Evolutionary conservation across 2,888 invertebrate species (phyloP).

Genomic region (Drosophila bunnanda): DNA sequence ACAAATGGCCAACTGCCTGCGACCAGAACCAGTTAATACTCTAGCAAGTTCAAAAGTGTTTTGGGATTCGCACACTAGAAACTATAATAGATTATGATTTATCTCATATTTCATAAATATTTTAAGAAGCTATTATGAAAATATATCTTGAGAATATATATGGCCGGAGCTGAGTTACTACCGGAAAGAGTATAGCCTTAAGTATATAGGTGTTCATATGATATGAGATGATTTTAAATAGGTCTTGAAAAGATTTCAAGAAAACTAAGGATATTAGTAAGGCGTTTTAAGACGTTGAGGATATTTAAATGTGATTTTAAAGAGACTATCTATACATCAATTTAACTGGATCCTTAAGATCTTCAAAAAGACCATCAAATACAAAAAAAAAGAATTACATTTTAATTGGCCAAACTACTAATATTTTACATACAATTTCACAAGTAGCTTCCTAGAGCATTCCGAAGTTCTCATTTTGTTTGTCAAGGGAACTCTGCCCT

Average conservation of each 20-base stretch:
- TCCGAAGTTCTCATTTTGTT: not conserved
- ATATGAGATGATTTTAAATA: not conserved
- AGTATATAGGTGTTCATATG: not conserved
- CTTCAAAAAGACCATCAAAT: too few relatives aligned
- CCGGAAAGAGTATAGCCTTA: too few relatives aligned
- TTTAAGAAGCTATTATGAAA: not conserved
- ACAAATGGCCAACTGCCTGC: conserved; percentile 37
- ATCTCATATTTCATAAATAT: not conserved
- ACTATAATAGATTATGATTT: not conserved
- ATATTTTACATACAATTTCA: not conserved
- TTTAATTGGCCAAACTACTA: not conserved
- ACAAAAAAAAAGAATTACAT: not conserved
- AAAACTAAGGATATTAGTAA: not conserved
- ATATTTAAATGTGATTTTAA: not conserved
- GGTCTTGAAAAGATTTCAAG: not conserved
- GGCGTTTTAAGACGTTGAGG: not conserved
- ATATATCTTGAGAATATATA: too few relatives aligned
- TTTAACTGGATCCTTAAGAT: too few relatives aligned
- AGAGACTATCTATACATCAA: too few relatives aligned
- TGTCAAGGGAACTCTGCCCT: not conserved
- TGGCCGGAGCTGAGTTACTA: too few relatives aligned
- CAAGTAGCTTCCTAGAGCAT: not conserved
- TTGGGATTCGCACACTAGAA: not conserved
- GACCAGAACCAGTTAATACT: conserved; percentile 50
- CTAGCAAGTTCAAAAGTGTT: conserved; percentile 26